Evolutionary conservation across 2,797 vertebrate species (phyloP).

Genomic region (Gouania willdenowi): DNA sequence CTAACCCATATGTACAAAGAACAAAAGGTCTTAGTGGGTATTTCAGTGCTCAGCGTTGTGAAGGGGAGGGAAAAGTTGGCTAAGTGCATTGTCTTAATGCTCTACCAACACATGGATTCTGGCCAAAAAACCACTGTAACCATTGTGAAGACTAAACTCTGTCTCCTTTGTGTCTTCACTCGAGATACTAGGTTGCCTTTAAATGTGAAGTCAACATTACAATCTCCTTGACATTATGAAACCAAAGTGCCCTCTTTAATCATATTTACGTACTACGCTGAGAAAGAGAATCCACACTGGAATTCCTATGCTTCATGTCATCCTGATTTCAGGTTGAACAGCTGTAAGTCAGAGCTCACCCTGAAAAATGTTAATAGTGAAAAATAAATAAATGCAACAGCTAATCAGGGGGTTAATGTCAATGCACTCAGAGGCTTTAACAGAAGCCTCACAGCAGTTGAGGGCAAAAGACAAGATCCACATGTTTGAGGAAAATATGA

Average conservation of each 20-base stretch:
- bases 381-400: slow-evolving; percentile 16
- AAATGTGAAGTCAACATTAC: slow-evolving; percentile 57
- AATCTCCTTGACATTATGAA: slow-evolving; percentile 59
- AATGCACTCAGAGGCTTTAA: slow-evolving; percentile 19
- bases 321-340: slow-evolving; percentile 15
- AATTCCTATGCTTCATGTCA: slow-evolving; percentile 42
- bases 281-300: slow-evolving; percentile 38
- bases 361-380: slow-evolving; percentile 2
- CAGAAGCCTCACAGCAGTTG: slow-evolving; percentile 7
- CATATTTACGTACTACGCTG: slow-evolving; percentile 46
- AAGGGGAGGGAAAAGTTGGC: slow-evolving; percentile 43
- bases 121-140: slow-evolving; percentile 59
- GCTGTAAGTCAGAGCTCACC: slow-evolving; percentile 13
- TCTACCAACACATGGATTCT: slow-evolving; percentile 51
- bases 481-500: slow-evolving; percentile 6
- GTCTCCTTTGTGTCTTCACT: slow-evolving; percentile 45
- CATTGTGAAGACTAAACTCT: slow-evolving; percentile 44
- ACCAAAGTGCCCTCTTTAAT: slow-evolving; percentile 58
- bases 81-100: slow-evolving; percentile 54
- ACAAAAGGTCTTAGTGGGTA: slow-evolving; percentile 31
- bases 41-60: slow-evolving; percentile 21
- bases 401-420: slow-evolving; percentile 49
- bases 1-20: slow-evolving; percentile 43
- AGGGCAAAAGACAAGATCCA: slow-evolving; percentile 17
- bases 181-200: slow-evolving; percentile 47